Percentiles rank a stretch among this genome's conserved stretches.
These are phyloP conservation scores for Crematogaster levior DNA, from an alignment of 2,888 invertebrate species.

Conservation along the genomic window DNA sequence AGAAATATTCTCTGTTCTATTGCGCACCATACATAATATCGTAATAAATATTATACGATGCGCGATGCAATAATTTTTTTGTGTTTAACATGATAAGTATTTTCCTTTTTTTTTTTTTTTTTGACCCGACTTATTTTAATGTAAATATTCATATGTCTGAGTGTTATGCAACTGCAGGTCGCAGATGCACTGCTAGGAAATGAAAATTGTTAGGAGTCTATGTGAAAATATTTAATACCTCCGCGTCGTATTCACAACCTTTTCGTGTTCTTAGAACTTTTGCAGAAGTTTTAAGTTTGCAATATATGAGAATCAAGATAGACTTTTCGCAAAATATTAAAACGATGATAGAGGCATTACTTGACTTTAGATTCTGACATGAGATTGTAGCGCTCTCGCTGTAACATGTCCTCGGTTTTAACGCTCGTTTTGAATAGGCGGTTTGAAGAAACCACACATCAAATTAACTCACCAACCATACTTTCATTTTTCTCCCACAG, in stretches of 20 bases:
- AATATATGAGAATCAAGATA: conserved; percentile 26
- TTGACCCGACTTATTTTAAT: conserved; percentile 55
- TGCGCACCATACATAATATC: background rate
- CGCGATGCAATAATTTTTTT: background rate
- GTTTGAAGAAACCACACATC: conserved; percentile 52
- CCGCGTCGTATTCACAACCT: conserved; percentile 39
- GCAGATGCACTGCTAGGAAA: conserved; percentile 59
- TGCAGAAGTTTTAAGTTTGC: conserved; percentile 43
- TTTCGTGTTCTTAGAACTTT: conserved; percentile 33
- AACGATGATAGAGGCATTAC: conserved; percentile 52
- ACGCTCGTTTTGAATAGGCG: conserved; percentile 11
- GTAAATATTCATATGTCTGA: conserved; percentile 67
- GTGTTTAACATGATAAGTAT: background rate
- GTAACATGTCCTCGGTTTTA: background rate
- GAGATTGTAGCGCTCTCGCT: background rate
- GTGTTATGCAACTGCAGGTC: conserved; percentile 33
- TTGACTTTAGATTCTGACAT: background rate
- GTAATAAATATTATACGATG: background rate
- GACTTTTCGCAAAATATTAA: conserved; percentile 59
- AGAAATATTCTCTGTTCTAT: background rate
- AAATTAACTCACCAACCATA: conserved; percentile 48
- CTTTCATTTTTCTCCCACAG: background rate
- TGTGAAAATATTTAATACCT: conserved; percentile 64
- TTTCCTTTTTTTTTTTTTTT: background rate
- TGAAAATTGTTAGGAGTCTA: conserved; percentile 68